Conservation (phyloP, 2,113 vertebrate species). For the Rhea americana region DNA sequence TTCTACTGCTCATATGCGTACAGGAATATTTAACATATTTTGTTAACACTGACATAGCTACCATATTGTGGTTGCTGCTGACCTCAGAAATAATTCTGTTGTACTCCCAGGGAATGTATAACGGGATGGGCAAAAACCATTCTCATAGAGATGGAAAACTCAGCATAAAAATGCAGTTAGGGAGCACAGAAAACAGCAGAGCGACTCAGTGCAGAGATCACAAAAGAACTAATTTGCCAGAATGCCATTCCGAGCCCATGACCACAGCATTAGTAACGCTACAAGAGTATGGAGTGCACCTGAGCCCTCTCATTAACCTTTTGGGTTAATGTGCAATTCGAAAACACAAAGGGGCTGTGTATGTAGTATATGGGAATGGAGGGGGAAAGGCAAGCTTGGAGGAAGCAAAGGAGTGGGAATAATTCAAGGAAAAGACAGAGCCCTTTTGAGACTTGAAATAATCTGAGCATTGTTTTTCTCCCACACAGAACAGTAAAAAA, state of each 20-base stretch:
- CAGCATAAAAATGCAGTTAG: slow-evolving; percentile 33
- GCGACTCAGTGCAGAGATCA: neutral
- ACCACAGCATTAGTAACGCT: slow-evolving; percentile 41
- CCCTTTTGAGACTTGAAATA: slow-evolving; percentile 30
- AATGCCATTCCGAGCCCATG: slow-evolving; percentile 52
- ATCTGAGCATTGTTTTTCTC: slow-evolving; percentile 12
- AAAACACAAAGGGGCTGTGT: slow-evolving; percentile 15
- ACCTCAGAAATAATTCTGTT: slow-evolving; percentile 31
- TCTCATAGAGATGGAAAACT: slow-evolving; percentile 13
- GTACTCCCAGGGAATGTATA: neutral
- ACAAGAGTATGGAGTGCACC: slow-evolving; percentile 23
- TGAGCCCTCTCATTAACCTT: slow-evolving; percentile 56
- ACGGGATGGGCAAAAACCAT: neutral
- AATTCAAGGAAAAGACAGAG: slow-evolving; percentile 2
- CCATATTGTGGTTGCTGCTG: neutral
- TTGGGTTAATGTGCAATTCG: slow-evolving; percentile 24
- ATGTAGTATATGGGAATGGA: neutral
- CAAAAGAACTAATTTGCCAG: slow-evolving; percentile 49
- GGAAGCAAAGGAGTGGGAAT: neutral
- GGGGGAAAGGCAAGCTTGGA: neutral
- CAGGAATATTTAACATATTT: neutral
- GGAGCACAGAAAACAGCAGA: slow-evolving; percentile 9
- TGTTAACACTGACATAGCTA: neutral
- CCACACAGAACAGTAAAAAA: neutral
- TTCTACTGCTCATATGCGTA: neutral